Base-by-base conservation (phyloP, 2,113 vertebrate species). In the Amblyopsis rosae region DNA sequence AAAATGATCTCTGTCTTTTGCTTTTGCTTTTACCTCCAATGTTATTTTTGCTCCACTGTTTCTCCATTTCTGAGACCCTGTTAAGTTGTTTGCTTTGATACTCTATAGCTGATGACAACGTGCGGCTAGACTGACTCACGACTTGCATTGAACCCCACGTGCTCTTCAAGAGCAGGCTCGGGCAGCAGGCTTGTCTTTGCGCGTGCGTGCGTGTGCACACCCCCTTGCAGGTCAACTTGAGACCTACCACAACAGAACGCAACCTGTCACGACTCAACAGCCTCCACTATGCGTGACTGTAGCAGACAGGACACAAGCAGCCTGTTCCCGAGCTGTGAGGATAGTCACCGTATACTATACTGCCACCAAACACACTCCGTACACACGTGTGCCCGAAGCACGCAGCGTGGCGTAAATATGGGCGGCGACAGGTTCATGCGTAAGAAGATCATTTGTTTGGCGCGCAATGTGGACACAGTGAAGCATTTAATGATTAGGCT, bases 181-280 rank as follows among this genome's bases (percentile, higher is more conserved):
- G 26, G 26, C 26, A 77, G 59, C 32, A 12, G 15, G 48, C 56
- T 56, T 59, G 32, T 67, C 17, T 58, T 45, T 58, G 65, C 33
- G 63, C 1, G 12, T 9, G 41, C 6, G 17, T 69, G 50, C 12
- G 61, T 73, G 57, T 41, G 65, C 51, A 72, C 75, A 79, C 74
- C 79, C 71, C 83, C 83, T 85, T 73, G 77, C 75, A 72, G 80
- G 72, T 79, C 71, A 77, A 80, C 82, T 77, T 70, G 59, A 86
- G 90, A 90, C 88, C 87, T 88, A 86, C 87, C 87, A 88, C 82
- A 87, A 88, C 86, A 89, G 91, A 89, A 86, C 87, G 76, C 86
- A 83, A 86, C 82, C 82, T 88, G 86, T 90, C 84, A 84, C 82
- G 70, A 89, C 84, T 81, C 71, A 75, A 66, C 82, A 41, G 35